Base-by-base conservation (phyloP, 2,113 vertebrate species). In the Shinisaurus crocodilurus region DNA sequence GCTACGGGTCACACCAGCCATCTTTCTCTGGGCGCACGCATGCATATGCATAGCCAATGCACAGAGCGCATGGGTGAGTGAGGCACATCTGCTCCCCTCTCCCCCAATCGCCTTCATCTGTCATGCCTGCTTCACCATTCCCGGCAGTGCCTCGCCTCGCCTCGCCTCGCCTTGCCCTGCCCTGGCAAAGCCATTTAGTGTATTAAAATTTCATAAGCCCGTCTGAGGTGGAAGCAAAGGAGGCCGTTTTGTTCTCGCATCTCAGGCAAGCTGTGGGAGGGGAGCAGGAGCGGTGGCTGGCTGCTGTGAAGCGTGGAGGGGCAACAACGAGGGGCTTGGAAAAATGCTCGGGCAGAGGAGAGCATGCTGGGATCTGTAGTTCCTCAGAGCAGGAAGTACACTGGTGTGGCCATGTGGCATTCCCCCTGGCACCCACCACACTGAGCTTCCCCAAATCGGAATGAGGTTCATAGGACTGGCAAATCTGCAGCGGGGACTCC, bases 121-220 rank as follows among this genome's bases (percentile, higher is more conserved):
- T 45, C 84, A 13, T 15, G 37, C 60, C n/a, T 40, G 82, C 82
- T 65, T 34, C 37, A 1, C 40, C 15, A 1, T 29, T 87, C 85
- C 50, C 48, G 7, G 85, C 72, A 29, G 37, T n/a, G n/a, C n/a
- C n/a, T n/a, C n/a, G n/a, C n/a, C n/a, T n/a, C n/a, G n/a, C n/a
- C n/a, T n/a, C n/a, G 3, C 70, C 29, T 10, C 3, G 29, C 45
- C 48, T 23, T 57, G 70, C 72, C 45, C n/a, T 60, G n/a, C n/a
- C 57, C 29, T 63, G 70, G 85, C 50, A 40, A 87, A 87, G 50
- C n/a, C 70, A 57, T 54, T 86, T 37, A 75, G 85, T 4, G 3
- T 40, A 86, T 86, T 86, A 86, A 86, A 74, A 54, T 86, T 75
- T 86, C 85, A 86, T 86, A 13, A 75, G 48, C 34, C 57, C 69